Evolutionary conservation across 2,888 invertebrate genomes (phyloP).

Genomic region (Orgyia antiqua): DNA sequence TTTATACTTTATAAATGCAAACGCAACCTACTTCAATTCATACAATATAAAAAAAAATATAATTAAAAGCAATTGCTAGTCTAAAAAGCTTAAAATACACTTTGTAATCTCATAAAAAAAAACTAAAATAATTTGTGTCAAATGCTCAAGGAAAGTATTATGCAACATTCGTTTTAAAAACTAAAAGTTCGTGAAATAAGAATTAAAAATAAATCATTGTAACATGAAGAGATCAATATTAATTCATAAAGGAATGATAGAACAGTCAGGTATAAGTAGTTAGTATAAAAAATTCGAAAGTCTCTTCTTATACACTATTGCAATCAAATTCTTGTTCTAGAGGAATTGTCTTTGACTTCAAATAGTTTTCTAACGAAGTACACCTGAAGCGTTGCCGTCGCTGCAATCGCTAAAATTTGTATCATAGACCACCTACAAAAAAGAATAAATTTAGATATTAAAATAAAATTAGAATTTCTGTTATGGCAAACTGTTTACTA

Average conservation of each 20-base stretch:
- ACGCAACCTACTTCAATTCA: too few relatives aligned
- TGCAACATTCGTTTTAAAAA: constrained; percentile 4
- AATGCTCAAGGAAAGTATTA: constrained; percentile 1
- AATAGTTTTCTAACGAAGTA: constrained; percentile 94
- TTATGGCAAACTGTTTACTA: too few relatives aligned
- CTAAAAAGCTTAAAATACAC: constrained; percentile 5
- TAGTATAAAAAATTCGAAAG: constrained; percentile 1
- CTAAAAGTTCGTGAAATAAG: background rate
- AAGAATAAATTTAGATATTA: constrained; percentile 1
- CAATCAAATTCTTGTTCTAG: constrained; percentile 76
- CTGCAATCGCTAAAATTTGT: constrained; percentile 89
- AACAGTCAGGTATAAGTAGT: constrained; percentile 31
- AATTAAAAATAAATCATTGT: constrained; percentile 3
- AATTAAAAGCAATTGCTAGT: background rate
- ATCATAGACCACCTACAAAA: constrained; percentile 85
- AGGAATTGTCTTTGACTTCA: constrained; percentile 83
- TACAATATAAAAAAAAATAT: too few relatives aligned
- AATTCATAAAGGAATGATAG: constrained; percentile 29
- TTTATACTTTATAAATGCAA: too few relatives aligned
- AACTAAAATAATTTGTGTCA: constrained; percentile 1
- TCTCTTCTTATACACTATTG: background rate
- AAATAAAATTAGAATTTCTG: background rate
- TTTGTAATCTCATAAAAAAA: constrained; percentile 3
- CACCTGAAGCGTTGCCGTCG: constrained; percentile 88
- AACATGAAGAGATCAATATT: constrained; percentile 16